Base-by-base conservation (phyloP, 2,888 invertebrate genomes). In the Lepetodrilus schrolli region DNA sequence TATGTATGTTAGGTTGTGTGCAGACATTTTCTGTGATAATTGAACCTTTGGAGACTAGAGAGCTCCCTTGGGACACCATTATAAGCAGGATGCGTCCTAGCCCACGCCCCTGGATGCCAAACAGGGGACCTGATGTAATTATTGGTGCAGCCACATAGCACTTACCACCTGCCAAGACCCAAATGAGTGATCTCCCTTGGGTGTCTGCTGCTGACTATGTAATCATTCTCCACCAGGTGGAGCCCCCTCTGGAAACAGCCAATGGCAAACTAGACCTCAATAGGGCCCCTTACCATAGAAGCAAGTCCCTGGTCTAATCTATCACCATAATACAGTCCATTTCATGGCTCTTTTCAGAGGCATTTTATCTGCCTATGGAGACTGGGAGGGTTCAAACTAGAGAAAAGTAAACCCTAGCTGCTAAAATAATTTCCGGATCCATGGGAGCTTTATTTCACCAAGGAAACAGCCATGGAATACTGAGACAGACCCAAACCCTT, bases 271-370 rank as follows among this genome's bases (percentile, higher is more conserved):
- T 75, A 75, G 72, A 70, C 66, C 76, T 77, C 72, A 77, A 73
- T 76, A 75, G 78, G 78, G 79, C 75, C 78, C 66, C 73, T 70
- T 72, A 76, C 70, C 78, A 80, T 76, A 74, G 68, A 72, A 70
- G 50, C 77, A 79, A 79, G 75, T 80, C 81, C 81, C 81, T 36
- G 23, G 75, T 79, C 78, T 80, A 83, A 84, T 84, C 82, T 81
- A 82, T 84, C 83, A 82, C 77, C 75, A 80, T 82, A 82, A 83
- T 80, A 78, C 80, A 75, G 76, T 79, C 79, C 80, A 80, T 80
- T 82, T 83, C 75, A 76, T 77, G 78, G 80, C 77, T 78, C 80
- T 75, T 76, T 78, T 78, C 80, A 75, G 72, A 66, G 82, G 75
- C 80, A 80, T 77, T 76, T 80, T 80, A 79, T 80, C 75, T 77